phyloP scores from a whole-genome alignment of 2,888 invertebrate genomes.

The Zonitis immaculata region DNA sequence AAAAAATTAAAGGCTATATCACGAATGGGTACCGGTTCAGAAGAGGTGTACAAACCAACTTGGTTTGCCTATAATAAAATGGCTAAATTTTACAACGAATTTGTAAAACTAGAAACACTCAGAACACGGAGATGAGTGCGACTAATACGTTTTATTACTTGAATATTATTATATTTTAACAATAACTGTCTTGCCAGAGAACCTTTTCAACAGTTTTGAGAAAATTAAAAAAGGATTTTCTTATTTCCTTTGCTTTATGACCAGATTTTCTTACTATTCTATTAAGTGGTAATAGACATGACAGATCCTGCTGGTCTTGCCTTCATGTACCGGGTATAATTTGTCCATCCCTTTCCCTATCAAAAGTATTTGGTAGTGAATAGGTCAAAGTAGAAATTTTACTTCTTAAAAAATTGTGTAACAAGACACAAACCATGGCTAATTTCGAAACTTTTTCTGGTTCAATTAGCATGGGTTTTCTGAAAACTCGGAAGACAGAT shows the following conservation, averaged over 20 bases:
- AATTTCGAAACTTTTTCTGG: not conserved
- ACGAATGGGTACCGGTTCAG: not conserved
- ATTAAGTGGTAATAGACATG: no score
- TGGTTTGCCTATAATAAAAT: slow-evolving; percentile 13
- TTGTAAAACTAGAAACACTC: slow-evolving; percentile 1
- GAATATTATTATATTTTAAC: slow-evolving; percentile 4
- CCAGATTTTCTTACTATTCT: no score
- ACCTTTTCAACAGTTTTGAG: slow-evolving; percentile 15
- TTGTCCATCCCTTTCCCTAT: no score
- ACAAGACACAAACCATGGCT: no score
- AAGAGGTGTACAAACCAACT: slow-evolving; percentile 9
- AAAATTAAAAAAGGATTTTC: slow-evolving; percentile 12
- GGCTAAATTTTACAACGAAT: slow-evolving; percentile 7
- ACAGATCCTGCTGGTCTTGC: no score
- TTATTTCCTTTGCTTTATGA: slow-evolving; percentile 11
- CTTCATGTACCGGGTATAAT: no score
- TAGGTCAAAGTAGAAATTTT: no score
- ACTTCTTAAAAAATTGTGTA: no score
- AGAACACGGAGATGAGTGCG: slow-evolving; percentile 5
- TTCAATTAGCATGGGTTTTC: not conserved
- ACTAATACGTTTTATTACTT: slow-evolving; percentile 3
- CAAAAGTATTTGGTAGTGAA: no score
- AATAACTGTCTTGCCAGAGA: slow-evolving; percentile 11
- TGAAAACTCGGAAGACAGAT: no score
- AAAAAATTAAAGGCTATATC: slow-evolving; percentile 37